These are phyloP conservation scores for Bolinopsis microptera DNA, from an alignment of 37 sponge, comb jelly and placozoan genomes.

Conservation along the genomic window DNA sequence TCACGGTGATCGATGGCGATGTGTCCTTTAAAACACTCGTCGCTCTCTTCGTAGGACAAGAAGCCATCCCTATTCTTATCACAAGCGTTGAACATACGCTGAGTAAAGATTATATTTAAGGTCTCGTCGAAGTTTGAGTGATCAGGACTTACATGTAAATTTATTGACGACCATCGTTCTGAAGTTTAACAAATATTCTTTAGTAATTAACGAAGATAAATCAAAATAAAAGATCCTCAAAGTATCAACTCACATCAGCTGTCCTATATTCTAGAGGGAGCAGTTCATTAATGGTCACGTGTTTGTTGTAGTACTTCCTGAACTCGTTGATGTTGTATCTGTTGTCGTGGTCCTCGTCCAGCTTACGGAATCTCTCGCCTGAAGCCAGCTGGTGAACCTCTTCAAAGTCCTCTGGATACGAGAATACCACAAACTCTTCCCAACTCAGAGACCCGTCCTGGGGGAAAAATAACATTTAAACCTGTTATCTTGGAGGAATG, in stretches of 20 bases:
- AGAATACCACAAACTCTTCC: not conserved
- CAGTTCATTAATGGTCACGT: slow-evolving; percentile 7
- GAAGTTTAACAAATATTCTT: too few species aligned
- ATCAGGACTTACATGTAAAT: too few species aligned
- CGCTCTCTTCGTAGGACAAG: not conserved
- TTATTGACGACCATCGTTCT: too few species aligned
- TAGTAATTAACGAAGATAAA: too few species aligned
- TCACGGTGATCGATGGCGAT: slow-evolving; percentile 23
- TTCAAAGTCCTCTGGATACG: not conserved
- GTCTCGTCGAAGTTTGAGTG: too few species aligned
- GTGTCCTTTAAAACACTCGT: not conserved
- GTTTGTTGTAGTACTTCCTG: not conserved
- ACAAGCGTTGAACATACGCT: slow-evolving; percentile 24
- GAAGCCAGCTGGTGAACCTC: not conserved
- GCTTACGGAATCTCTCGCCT: not conserved
- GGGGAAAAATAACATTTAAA: too few species aligned
- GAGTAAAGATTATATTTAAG: not conserved
- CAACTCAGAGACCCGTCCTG: slow-evolving; percentile 2
- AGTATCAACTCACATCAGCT: not conserved
- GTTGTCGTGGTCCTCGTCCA: not conserved
- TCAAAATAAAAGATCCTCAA: too few species aligned
- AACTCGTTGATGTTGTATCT: not conserved
- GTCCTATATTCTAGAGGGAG: not conserved
- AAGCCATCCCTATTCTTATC: not conserved
- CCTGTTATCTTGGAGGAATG: too few species aligned